Conservation (phyloP, 2,888 invertebrate genomes). For the Caradrina clavipalpis region DNA sequence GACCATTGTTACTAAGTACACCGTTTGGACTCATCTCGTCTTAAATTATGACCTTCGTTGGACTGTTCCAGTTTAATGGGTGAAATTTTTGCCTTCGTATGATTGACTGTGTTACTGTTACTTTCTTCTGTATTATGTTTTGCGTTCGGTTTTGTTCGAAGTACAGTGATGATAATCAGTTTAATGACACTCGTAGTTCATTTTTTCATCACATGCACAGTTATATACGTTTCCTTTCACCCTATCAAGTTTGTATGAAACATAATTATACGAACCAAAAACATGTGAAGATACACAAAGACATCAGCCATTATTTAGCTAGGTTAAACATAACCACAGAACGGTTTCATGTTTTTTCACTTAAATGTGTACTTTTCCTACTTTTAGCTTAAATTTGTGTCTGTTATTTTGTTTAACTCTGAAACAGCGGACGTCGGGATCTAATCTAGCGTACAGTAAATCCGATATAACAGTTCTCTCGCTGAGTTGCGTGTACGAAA, state of each 20-base stretch:
- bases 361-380: constrained; percentile 18
- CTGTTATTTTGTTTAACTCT: constrained; percentile 40
- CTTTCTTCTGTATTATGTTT: constrained; percentile 73
- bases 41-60: constrained; percentile 77
- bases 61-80: constrained; percentile 67
- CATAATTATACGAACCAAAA: constrained; percentile 1
- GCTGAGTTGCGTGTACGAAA: constrained; percentile 69
- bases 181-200: constrained; percentile 31
- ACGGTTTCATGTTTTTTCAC: constrained; percentile 30
- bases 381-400: constrained; percentile 16
- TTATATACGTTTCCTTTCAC: constrained; percentile 32
- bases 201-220: constrained; percentile 39
- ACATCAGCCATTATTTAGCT: constrained; percentile 33
- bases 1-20: constrained; percentile 75
- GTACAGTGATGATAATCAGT: constrained; percentile 39
- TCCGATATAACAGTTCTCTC: constrained; percentile 66
- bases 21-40: constrained; percentile 75
- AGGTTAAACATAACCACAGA: constrained; percentile 36
- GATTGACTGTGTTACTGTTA: constrained; percentile 73
- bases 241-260: constrained; percentile 1
- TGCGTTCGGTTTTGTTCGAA: constrained; percentile 54
- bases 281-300: neutral
- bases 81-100: constrained; percentile 68
- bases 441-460: constrained; percentile 64
- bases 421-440: constrained; percentile 53